Conservation (phyloP, 2,888 invertebrate genomes). For the Pollenia labialis region DNA sequence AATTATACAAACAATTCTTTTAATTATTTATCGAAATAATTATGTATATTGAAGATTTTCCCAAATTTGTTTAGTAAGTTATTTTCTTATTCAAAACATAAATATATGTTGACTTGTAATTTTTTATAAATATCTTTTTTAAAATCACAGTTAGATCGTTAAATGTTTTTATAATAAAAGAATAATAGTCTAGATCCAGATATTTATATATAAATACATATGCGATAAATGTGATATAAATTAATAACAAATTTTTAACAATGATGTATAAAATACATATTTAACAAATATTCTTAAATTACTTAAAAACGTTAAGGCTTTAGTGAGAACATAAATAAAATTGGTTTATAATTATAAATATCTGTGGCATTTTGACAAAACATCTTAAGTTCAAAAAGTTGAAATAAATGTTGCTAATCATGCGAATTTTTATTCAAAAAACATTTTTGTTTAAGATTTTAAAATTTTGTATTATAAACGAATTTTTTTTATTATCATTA, state of each 20-base stretch:
- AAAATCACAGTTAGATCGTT: constrained; percentile 60
- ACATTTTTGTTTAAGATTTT: too few relatives aligned
- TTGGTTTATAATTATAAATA: too few relatives aligned
- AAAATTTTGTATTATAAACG: too few relatives aligned
- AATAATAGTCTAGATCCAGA: constrained; percentile 3
- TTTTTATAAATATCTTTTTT: constrained; percentile 8
- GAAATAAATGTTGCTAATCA: too few relatives aligned
- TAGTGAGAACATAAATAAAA: neutral
- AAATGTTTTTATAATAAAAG: constrained; percentile 22
- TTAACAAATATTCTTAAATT: constrained; percentile 16
- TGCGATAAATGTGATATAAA: constrained; percentile 16
- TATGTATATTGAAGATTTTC: too few relatives aligned
- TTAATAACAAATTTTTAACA: constrained; percentile 43
- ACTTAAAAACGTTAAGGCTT: constrained; percentile 27
- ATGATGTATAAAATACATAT: neutral
- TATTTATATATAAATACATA: constrained; percentile 11
- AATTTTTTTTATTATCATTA: too few relatives aligned
- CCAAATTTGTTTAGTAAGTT: too few relatives aligned
- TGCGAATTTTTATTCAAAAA: too few relatives aligned
- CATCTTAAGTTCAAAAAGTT: too few relatives aligned
- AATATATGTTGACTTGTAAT: neutral
- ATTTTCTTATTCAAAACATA: neutral
- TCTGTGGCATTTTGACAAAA: too few relatives aligned
- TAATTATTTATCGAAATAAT: too few relatives aligned
- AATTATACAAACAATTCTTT: too few relatives aligned